These are phyloP conservation scores for Leucoptera coffeella DNA, from an alignment of 2,888 invertebrate species.

Conservation along the genomic window DNA sequence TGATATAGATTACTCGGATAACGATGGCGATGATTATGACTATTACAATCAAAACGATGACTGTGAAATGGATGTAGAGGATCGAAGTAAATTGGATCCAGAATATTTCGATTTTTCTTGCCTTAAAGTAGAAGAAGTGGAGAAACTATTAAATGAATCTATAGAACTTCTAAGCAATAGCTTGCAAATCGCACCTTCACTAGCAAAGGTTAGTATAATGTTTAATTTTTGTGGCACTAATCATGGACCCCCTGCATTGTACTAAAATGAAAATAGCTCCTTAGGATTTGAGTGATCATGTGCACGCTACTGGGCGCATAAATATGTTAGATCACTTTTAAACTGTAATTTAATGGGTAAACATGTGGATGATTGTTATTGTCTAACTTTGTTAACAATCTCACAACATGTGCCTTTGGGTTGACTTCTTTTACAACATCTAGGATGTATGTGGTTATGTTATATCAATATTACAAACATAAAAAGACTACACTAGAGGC, in stretches of 20 bases:
- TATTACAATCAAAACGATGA: constrained; percentile 79
- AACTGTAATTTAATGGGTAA: neutral
- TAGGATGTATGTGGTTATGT: neutral
- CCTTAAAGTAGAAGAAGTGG: constrained; percentile 85
- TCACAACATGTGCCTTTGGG: too few species aligned
- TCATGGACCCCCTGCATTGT: too few species aligned
- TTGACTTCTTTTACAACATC: too few species aligned
- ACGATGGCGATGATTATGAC: constrained; percentile 76
- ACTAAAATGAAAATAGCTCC: too few species aligned
- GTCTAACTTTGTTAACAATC: neutral
- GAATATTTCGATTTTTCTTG: constrained; percentile 89
- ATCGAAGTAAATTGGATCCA: constrained; percentile 77
- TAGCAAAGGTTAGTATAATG: constrained; percentile 67
- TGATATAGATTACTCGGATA: constrained; percentile 86
- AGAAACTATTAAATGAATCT: constrained; percentile 84
- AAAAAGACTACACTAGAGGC: neutral
- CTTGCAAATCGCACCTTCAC: constrained; percentile 82
- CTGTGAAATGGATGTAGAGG: constrained; percentile 79
- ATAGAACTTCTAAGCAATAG: constrained; percentile 84
- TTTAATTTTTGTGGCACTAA: too few species aligned
- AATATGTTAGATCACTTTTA: too few species aligned
- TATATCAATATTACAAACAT: neutral
- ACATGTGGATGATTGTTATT: neutral
- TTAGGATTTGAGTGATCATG: too few species aligned
- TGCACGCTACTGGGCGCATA: too few species aligned